Evolutionary conservation across 2,113 vertebrate genomes (phyloP), one percentile per base, ranked within the genome.

Genomic region (Arenaria interpres): DNA sequence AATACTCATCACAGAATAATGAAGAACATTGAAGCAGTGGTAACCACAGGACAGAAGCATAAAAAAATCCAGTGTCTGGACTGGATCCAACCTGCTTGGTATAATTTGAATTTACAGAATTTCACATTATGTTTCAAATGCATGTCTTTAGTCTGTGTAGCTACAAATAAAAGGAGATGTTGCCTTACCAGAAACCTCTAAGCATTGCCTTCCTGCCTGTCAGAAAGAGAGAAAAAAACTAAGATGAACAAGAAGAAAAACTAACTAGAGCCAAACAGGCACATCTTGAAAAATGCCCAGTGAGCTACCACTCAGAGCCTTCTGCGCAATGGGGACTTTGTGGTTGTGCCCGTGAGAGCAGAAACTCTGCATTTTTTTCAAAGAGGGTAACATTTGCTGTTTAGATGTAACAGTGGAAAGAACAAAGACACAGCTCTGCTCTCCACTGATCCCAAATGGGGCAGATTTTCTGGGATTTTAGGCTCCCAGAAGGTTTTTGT

Each of bases 21-120:
- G 45, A 89, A 81, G 60, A 92, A 85, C 60, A 39, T 75, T 68
- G 60, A 86, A 84, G 48, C 13, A 56, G 41, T 72, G 35, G 64
- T 92, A 90, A 92, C 66, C 69, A 56, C 86, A 87, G 74, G 90
- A 89, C 83, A 87, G 83, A 92, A 89, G 92, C 43, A 2, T 90
- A 78, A 87, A 92, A 92, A 94, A 83, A 94, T 87, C 43, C 80
- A 22, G 20, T 84, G 57, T 85, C 48, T 97, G 94, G 90, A 96
- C 10, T 78, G 57, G 53, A 75, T 92, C 80, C 92, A 93, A 73
- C 27, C 64, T 93, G 69, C 84, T 90, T 73, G 48, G 30, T 85
- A 85, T 90, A 94, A 88, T 90, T 78, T 87, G 68, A 81, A 89
- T 96, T 93, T 93, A 84, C 80, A 87, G 86, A 95, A 89, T 92